These are phyloP conservation scores for Macrochelys suwanniensis DNA, from an alignment of 2,797 vertebrate species.

Conservation along the genomic window DNA sequence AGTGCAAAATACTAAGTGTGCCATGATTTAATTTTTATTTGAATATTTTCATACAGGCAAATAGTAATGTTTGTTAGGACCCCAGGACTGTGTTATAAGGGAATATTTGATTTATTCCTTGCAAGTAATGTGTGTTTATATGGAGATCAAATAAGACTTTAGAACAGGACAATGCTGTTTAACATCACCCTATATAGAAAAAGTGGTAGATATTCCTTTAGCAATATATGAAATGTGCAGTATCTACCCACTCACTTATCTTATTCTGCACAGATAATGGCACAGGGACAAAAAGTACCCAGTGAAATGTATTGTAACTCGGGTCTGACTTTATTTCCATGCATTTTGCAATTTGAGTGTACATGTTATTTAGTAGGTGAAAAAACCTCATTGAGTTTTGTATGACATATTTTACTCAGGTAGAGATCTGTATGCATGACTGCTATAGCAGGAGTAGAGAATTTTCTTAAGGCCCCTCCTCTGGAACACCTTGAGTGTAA, in stretches of 20 bases:
- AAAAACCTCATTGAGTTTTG: neutral
- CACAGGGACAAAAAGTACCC: neutral
- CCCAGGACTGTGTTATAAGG: neutral
- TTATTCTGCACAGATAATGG: neutral
- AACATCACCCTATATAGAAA: neutral
- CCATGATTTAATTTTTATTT: neutral
- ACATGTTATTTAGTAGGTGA: constrained; percentile 35
- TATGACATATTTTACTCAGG: neutral
- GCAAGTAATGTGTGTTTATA: neutral
- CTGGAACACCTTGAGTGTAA: no score
- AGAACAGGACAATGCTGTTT: neutral
- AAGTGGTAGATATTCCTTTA: neutral
- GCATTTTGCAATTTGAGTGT: constrained; percentile 3
- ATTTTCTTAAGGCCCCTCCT: no score
- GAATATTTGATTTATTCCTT: neutral
- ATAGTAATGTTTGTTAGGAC: neutral
- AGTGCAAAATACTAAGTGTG: neutral
- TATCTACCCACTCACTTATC: neutral
- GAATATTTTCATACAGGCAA: neutral
- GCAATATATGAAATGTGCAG: neutral
- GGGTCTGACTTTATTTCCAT: constrained; percentile 37
- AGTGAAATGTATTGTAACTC: neutral
- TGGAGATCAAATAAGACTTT: neutral
- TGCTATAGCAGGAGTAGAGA: neutral
- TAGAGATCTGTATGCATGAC: rapidly evolving